Evolutionary conservation across 1,140 invertebrate species (phyloP).

Genomic region (Trichonephila inaurata): DNA sequence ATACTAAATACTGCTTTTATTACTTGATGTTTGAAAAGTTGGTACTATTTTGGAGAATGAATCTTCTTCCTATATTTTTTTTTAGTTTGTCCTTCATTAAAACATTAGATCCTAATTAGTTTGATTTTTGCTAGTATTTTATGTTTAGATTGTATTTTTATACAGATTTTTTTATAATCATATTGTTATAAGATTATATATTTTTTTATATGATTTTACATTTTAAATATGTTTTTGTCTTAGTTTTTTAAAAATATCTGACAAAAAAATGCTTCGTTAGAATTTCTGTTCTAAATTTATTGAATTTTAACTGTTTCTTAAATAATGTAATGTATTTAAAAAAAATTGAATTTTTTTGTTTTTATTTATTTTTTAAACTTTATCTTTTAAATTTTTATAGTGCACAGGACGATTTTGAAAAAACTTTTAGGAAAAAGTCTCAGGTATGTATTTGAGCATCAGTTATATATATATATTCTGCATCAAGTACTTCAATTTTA

Average conservation of each 20-base stretch:
- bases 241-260: too few species aligned
- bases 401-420: conserved; percentile 74
- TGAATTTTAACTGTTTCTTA: too few species aligned
- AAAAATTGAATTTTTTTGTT: not conserved
- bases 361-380: not conserved
- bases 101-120: too few species aligned
- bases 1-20: not conserved
- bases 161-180: too few species aligned
- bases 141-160: too few species aligned
- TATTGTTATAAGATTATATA: too few species aligned
- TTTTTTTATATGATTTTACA: too few species aligned
- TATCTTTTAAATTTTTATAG: conserved; percentile 5
- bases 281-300: too few species aligned
- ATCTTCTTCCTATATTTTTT: not conserved
- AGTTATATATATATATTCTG: not conserved
- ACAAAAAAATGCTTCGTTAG: too few species aligned
- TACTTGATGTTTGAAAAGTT: not conserved
- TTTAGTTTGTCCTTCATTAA: not conserved
- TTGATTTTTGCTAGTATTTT: too few species aligned
- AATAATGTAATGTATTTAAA: too few species aligned
- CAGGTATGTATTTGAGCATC: conserved; percentile 12
- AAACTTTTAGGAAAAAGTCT: conserved; percentile 65
- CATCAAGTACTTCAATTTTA: not conserved
- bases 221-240: too few species aligned
- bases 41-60: not conserved